Conservation (phyloP, 2,113 vertebrate genomes). For the Alaudala cheleensis region DNA sequence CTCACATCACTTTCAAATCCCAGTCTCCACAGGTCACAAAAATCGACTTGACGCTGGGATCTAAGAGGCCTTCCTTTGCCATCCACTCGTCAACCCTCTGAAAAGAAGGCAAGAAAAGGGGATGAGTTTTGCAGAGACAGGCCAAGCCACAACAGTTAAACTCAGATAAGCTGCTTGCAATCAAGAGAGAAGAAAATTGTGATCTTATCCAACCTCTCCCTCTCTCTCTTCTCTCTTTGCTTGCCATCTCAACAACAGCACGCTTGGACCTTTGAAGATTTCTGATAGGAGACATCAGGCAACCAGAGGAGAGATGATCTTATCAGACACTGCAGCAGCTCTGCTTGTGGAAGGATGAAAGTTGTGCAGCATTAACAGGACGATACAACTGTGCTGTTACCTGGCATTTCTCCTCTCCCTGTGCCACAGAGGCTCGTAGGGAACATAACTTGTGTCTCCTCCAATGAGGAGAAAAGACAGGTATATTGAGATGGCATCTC, state of each 20-base stretch:
- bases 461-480: neutral
- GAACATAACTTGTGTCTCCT: neutral
- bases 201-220: slow-evolving; percentile 69
- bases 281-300: slow-evolving; percentile 69
- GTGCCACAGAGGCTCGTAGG: neutral
- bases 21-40: slow-evolving; percentile 89
- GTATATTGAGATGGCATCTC: neutral
- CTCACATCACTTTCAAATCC: slow-evolving; percentile 90
- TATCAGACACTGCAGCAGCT: slow-evolving; percentile 43
- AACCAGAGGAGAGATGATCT: slow-evolving; percentile 58
- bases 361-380: neutral
- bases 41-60: slow-evolving; percentile 85
- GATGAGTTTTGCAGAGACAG: slow-evolving; percentile 68
- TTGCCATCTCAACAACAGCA: slow-evolving; percentile 63
- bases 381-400: neutral
- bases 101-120: slow-evolving; percentile 75
- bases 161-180: slow-evolving; percentile 74
- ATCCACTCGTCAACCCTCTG: slow-evolving; percentile 88
- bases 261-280: slow-evolving; percentile 68
- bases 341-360: slow-evolving; percentile 40
- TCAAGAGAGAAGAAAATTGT: slow-evolving; percentile 74
- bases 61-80: slow-evolving; percentile 85
- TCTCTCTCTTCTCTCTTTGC: slow-evolving; percentile 57
- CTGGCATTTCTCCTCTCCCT: neutral
- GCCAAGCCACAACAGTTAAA: slow-evolving; percentile 69